Evolutionary conservation across 2,113 vertebrate genomes (phyloP), one percentile per base, ranked within the genome.

Genomic region (Phalacrocorax aristotelis): DNA sequence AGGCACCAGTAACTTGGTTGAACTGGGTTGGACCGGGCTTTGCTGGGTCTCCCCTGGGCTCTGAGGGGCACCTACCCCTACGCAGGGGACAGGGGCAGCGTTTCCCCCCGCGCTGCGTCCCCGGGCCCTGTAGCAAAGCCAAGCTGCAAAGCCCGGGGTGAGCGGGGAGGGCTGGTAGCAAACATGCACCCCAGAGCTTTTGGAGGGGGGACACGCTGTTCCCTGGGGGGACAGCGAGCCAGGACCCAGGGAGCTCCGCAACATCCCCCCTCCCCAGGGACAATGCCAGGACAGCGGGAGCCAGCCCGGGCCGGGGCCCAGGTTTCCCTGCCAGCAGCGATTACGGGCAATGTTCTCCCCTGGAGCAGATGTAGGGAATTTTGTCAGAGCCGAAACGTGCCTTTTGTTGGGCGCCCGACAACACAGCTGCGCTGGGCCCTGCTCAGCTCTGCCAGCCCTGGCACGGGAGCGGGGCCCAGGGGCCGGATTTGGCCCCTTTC

Each of bases 41-140:
- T 40, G 17, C 71, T 27, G 78, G 54, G 32, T 38, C 4, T 54
- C 72, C 29, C 20, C 21, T 4, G 29, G 61, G 64, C 30, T 38
- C 74, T 13, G 32, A 26, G 46, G 46, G 36, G 64, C 10, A 2
- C 7, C 29, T 12, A 2, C 32, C 44, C 61, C n/a, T 2, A 10
- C 6, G 0, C 81, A 11, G 76, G 68, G 70, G 5, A 4, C 4
- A 3, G 40, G 66, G 55, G 30, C 66, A 2, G 34, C 36, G 1
- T 11, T 4, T 3, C 11, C 16, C 2, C 32, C 4, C 5, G 36
- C 16, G 7, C 58, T 14, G 3, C 2, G 1, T 8, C n/a, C 27
- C 15, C 30, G 5, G 13, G 4, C 32, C 55, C 60, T 3, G 2
- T 1, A 9, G 30, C 30, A 10, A 57, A 60, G 3, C 22, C 40